phyloP scores from a whole-genome alignment of 2,113 vertebrate species.

The Garra rufa region DNA sequence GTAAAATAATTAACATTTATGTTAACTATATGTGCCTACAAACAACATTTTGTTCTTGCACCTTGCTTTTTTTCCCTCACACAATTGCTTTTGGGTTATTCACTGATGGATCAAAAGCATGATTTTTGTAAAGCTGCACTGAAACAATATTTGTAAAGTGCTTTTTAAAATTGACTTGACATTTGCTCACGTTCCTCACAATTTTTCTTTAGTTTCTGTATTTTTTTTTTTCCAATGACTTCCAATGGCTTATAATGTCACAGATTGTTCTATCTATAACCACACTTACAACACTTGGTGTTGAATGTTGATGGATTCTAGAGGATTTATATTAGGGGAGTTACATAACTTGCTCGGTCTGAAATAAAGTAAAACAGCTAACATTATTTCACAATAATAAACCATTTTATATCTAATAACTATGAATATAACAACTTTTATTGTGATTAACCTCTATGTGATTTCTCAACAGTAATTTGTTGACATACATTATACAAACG shows the following conservation, averaged over 20 bases:
- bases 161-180: not conserved
- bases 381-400: not conserved
- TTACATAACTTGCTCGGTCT: not conserved
- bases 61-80: not conserved
- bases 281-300: not conserved
- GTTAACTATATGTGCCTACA: not conserved
- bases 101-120: not conserved
- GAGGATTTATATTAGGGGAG: not conserved
- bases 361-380: not conserved
- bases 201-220: not conserved
- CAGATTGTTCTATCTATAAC: not conserved
- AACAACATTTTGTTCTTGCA: not conserved
- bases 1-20: too few relatives aligned
- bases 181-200: not conserved
- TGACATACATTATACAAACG: not conserved
- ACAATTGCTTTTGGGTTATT: not conserved
- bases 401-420: not conserved
- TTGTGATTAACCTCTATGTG: not conserved
- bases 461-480: not conserved
- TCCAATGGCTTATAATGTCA: not conserved
- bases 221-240: not conserved
- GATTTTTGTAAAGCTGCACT: not conserved
- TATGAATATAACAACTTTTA: not conserved
- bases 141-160: not conserved
- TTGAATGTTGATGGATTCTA: not conserved